phyloP scores from a whole-genome alignment of 2,888 invertebrate genomes.

The Chymomyza fuscimana region DNA sequence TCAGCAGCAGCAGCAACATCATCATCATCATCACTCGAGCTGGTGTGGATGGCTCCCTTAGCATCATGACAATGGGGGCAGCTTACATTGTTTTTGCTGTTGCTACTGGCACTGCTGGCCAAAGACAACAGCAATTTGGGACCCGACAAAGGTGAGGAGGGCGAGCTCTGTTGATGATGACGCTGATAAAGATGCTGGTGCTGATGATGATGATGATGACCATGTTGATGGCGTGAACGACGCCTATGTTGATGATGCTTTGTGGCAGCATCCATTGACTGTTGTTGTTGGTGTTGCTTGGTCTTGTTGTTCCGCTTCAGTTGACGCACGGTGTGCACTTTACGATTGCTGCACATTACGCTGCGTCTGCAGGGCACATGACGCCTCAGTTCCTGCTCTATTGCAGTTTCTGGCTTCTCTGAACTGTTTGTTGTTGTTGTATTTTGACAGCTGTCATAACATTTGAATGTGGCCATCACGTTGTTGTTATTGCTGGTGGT shows the following conservation, averaged over 20 bases:
- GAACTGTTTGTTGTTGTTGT: background rate
- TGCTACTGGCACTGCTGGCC: slow-evolving; percentile 53
- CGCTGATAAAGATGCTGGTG: slow-evolving; percentile 24
- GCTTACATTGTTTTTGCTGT: slow-evolving; percentile 12
- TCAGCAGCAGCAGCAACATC: slow-evolving; percentile 27
- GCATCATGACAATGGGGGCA: slow-evolving; percentile 28
- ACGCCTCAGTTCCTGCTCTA: slow-evolving; percentile 34
- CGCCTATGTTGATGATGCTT: slow-evolving; percentile 8
- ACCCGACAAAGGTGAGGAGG: slow-evolving; percentile 50
- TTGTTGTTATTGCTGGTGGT: slow-evolving; percentile 10
- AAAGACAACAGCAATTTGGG: slow-evolving; percentile 65
- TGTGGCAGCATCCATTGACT: slow-evolving; percentile 15
- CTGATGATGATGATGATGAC: slow-evolving; percentile 26
- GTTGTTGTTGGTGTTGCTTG: slow-evolving; percentile 34
- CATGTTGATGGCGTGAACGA: background rate
- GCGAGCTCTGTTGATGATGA: slow-evolving; percentile 12
- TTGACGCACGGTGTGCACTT: slow-evolving; percentile 64
- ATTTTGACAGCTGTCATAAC: slow-evolving; percentile 28
- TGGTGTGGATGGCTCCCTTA: slow-evolving; percentile 19
- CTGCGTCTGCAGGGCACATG: slow-evolving; percentile 65
- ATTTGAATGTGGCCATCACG: slow-evolving; percentile 24
- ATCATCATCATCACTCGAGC: slow-evolving; percentile 30
- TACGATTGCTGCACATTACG: slow-evolving; percentile 67
- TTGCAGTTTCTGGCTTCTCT: background rate
- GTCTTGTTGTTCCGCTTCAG: slow-evolving; percentile 66